phyloP scores from a whole-genome alignment of 2,888 invertebrate species.

The Amblyteles armatorius region DNA sequence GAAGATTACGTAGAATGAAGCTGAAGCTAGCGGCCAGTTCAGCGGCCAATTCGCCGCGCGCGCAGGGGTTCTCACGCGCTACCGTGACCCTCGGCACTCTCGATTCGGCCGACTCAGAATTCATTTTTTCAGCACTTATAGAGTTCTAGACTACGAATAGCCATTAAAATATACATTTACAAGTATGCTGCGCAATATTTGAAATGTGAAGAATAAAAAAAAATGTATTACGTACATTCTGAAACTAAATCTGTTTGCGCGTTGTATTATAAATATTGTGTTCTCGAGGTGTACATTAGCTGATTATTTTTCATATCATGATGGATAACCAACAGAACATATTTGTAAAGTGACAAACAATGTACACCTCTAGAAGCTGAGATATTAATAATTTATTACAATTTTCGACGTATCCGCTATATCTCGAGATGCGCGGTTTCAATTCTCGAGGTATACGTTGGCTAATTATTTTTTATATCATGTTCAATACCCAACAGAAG shows the following conservation, averaged over 20 bases:
- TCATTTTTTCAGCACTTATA: not conserved
- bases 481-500: too few species aligned
- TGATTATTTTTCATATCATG: not conserved
- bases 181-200: not conserved
- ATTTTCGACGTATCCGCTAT: not conserved
- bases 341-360: not conserved
- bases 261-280: not conserved
- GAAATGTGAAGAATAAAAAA: not conserved
- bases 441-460: constrained; percentile 4
- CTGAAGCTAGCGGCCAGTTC: too few species aligned
- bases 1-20: too few species aligned
- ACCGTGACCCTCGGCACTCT: not conserved
- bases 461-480: not conserved
- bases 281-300: constrained; percentile 4
- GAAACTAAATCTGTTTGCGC: not conserved
- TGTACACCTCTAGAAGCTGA: constrained; percentile 8
- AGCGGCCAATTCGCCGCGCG: not conserved
- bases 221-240: not conserved
- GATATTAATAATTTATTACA: constrained; percentile 1
- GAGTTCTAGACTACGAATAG: not conserved
- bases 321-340: not conserved
- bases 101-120: not conserved
- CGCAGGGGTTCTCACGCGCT: constrained; percentile 2
- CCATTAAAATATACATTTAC: not conserved
- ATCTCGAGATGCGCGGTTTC: not conserved